Base-by-base conservation (phyloP, 2,113 vertebrate genomes). In the Chaetodon auriga region DNA sequence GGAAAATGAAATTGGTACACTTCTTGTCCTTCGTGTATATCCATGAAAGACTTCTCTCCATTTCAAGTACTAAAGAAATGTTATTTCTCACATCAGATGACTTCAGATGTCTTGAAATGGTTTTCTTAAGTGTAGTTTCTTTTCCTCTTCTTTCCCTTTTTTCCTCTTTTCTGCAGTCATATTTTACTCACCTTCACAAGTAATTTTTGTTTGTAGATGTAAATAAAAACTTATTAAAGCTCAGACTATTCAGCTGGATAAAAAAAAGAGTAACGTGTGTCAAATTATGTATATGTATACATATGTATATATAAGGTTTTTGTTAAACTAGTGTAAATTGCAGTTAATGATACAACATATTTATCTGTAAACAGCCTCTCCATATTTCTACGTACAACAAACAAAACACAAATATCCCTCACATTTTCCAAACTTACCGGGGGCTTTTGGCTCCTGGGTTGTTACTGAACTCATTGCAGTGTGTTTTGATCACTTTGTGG, bases 351-450 rank as follows among this genome's bases (percentile, higher is more conserved):
- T 6, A 41, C 30, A 3, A 41, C 30, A 3, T 19, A 36, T 11
- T 21, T 11, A 41, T 43, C 15, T 6, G 61, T 21, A 53, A 30
- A 30, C 30, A 30, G 30, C 30, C 30, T 43, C 51, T 25, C 14
- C 35, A 8, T 19, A n/a, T 61, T 51, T 54, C 6, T 5, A 60
- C 5, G 0, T 15, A 62, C 46, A 54, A 18, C 6, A 35, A 38
- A 36, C n/a, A 23, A 16, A 48, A 48, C 45, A 35, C 8, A 12
- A 13, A 30, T 19, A 23, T 35, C 5, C 7, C 2, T 55, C 19
- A 38, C 18, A 65, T 65, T 53, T 36, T 45, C 25, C 16, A 57
- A 12, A 77, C 80, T 84, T 91, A 94, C 93, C 85, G 0, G 1
- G 2, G 70, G 70, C 82, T 68, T 83, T 80, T 68, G 86, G 68